Evolutionary conservation across 1,140 invertebrate species (phyloP), one percentile per base, ranked within the genome.

Genomic region (Drosophila nannoptera): DNA sequence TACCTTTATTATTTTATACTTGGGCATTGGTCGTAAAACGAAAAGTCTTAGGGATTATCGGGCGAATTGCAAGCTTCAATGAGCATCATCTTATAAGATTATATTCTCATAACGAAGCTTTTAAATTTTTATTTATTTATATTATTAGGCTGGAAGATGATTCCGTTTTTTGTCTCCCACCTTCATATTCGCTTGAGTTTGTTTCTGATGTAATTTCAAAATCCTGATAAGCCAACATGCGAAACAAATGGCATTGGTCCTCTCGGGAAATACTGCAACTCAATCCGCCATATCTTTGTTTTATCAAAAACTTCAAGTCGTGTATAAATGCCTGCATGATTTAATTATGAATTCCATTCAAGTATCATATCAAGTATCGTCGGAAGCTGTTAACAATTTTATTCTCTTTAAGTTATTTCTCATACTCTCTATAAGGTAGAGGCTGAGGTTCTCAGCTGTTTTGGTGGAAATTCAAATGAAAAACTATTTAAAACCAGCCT

Each of bases 11-110:
- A 42, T 42, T 48, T 54, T 66, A 48, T 70, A 56, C 54, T 66
- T 59, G 32, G 67, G 53, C 29, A 31, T 56, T 65, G 56, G 70
- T 68, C 33, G 45, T 36, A 52, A 58, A 62, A 32, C 32, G 66
- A 72, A 71, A 82, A 72, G 65, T 72, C 70, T 62, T 35, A 50
- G 36, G 69, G 76, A 83, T 83, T 83, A 75, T 75, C 75, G 61
- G 66, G 65, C 68, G 66, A 76, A 80, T 73, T 84, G 74, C 33
- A 49, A 48, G 69, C 65, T 64, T 76, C 48, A 70, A 59, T 66
- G 66, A 42, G 58, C 35, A 35, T 42, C 52, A 69, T 29, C 56
- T 32, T 69, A 16, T 4, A 43, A 33, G 40, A 22, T 22, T 22
- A 22, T 22, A 22, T 16, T 14, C 12, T 45, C 53, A 11, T 58